phyloP scores from a whole-genome alignment of 2,888 invertebrate species.

The Seira sanloemensis region DNA sequence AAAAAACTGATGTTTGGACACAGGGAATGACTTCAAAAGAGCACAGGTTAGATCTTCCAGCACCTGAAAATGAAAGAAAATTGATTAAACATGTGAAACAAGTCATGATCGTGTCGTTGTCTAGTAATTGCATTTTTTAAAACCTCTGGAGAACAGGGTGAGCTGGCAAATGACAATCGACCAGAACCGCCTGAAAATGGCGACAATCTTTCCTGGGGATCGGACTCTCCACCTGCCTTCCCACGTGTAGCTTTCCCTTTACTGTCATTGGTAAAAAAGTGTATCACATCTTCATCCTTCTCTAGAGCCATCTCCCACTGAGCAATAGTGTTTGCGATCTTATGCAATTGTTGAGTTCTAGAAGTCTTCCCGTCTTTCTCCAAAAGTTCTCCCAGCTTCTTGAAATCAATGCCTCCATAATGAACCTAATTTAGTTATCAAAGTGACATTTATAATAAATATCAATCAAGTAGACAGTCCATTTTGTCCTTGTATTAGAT shows the following conservation, averaged over 20 bases:
- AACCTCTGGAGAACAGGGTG: neutral
- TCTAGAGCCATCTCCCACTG: neutral
- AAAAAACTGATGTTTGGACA: neutral
- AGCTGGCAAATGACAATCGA: neutral
- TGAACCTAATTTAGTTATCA: too few relatives aligned
- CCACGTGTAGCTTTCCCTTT: neutral
- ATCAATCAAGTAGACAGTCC: too few relatives aligned
- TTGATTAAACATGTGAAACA: too few relatives aligned
- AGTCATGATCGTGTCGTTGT: neutral
- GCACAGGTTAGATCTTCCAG: constrained; percentile 46
- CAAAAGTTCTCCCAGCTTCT: neutral
- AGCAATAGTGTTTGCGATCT: neutral
- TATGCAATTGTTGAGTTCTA: neutral
- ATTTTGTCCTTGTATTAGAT: too few relatives aligned
- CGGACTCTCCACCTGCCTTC: neutral
- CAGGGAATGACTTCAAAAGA: constrained; percentile 38
- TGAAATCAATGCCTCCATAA: neutral
- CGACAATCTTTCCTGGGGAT: too few relatives aligned
- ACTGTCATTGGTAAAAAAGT: neutral
- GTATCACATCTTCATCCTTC: neutral
- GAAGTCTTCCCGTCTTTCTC: neutral
- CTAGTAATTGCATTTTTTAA: neutral
- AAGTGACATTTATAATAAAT: too few relatives aligned
- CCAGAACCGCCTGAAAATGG: too few relatives aligned
- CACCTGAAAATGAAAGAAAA: constrained; percentile 6